Evolutionary conservation across 2,113 vertebrate genomes (phyloP), one percentile per base, ranked within the genome.

Genomic region (Pseudolaguvia tuberculata): DNA sequence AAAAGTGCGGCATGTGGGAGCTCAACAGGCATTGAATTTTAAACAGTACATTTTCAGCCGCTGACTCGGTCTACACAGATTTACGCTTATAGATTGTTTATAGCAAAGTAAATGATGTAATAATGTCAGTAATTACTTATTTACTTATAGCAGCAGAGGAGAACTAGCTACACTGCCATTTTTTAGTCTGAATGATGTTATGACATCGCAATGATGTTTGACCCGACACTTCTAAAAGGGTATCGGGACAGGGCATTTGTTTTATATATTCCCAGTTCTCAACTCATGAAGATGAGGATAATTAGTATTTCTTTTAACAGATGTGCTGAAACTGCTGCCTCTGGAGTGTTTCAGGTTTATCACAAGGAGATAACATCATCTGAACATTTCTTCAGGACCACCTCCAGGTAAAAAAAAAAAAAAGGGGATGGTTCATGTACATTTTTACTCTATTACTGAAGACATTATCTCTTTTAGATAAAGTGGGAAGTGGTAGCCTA

Each of bases 1-100:
- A 27, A 75, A 53, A 50, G 67, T 52, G 66, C n/a, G 76, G 67
- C 76, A 75, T 74, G 68, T 75, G 67, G 80, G 17, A 52, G 31
- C 72, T 78, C 67, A 21, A 61, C 62, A 47, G 76, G 76, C n/a
- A 11, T 42, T 35, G 48, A 62, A 59, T 70, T 20, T 70, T 62
- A 58, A 70, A 42, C 53, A 62, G 47, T 23, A 55, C 47, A 23
- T 35, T 59, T 65, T 57, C 50, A 72, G 58, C 51, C 35, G 18
- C 48, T 1, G 13, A 27, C 9, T 48, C 17, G 13, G 57, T 25
- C 50, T 15, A 23, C 29, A 17, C 35, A 29, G 4, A 8, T 21
- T 42, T 50, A 66, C 27, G 61, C 23, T 57, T 57, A 21, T 51
- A 20, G 27, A 18, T 21, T 29, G 21, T 25, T n/a, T 45, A 4